Conservation (phyloP, 2,113 vertebrate species). For the Oxyura jamaicensis region DNA sequence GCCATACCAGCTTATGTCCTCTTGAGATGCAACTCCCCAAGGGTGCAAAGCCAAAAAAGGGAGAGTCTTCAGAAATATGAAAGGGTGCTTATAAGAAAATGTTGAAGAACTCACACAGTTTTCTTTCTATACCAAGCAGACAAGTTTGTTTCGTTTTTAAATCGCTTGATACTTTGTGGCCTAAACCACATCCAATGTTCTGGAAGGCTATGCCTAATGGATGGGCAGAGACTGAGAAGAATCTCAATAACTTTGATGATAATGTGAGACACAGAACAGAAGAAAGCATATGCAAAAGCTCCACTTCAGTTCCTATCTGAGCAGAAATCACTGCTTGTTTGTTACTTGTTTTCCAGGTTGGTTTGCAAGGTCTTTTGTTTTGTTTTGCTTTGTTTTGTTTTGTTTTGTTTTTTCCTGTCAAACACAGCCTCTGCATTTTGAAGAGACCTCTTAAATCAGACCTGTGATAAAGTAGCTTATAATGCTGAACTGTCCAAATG, state of each 20-base stretch:
- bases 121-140: background rate
- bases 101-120: background rate
- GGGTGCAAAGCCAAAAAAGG: background rate
- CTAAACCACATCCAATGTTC: background rate
- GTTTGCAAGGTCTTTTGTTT: background rate
- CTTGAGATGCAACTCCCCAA: background rate
- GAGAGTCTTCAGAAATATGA: background rate
- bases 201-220: background rate
- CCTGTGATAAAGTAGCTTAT: background rate
- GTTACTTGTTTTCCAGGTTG: background rate
- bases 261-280: background rate
- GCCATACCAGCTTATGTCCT: background rate
- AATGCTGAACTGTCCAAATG: background rate
- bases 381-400: background rate
- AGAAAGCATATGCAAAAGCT: background rate
- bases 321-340: background rate
- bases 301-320: background rate
- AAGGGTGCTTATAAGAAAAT: background rate
- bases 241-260: background rate
- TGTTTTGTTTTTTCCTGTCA: background rate
- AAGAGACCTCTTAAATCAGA: background rate
- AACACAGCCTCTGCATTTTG: background rate
- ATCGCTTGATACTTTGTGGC: background rate
- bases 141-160: background rate
- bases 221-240: background rate